These are phyloP conservation scores for Nasonia vitripennis DNA, from an alignment of 1,140 invertebrate species.

Conservation along the genomic window DNA sequence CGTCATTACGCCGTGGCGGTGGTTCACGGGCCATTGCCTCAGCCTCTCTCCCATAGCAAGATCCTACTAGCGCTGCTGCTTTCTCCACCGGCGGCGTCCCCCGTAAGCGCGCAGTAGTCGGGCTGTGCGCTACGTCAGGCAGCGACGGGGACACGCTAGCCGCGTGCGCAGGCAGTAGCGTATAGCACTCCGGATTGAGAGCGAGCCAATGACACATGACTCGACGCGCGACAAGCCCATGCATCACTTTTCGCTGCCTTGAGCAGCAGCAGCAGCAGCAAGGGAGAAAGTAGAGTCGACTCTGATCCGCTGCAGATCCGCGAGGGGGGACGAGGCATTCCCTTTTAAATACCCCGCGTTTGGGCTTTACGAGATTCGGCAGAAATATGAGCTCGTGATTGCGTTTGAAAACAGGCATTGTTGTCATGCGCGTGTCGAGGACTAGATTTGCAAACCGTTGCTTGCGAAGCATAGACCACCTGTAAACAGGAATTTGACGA, in stretches of 20 bases:
- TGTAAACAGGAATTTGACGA: background rate
- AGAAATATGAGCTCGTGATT: too few relatives aligned
- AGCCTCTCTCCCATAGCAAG: constrained; percentile 57
- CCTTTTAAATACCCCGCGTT: background rate
- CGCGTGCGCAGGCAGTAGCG: background rate
- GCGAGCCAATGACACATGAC: constrained; percentile 71
- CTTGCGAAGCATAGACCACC: background rate
- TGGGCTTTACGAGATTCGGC: too few relatives aligned
- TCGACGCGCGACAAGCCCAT: constrained; percentile 67
- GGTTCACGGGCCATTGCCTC: constrained; percentile 74
- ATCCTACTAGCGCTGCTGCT: constrained; percentile 41
- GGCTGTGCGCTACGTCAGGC: constrained; percentile 28
- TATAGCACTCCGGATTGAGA: constrained; percentile 50
- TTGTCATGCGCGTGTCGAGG: background rate
- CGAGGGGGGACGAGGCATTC: background rate
- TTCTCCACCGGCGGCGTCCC: constrained; percentile 19
- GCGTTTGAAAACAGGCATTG: background rate
- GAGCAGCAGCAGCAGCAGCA: background rate
- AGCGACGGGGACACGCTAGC: background rate
- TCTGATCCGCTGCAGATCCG: background rate
- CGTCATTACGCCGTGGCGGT: constrained; percentile 73
- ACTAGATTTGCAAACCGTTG: background rate
- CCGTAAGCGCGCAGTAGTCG: constrained; percentile 20
- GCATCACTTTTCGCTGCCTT: constrained; percentile 56
- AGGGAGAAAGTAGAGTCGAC: background rate